Evolutionary conservation across 2,888 invertebrate species (phyloP).

Genomic region (Drosophila mimica): DNA sequence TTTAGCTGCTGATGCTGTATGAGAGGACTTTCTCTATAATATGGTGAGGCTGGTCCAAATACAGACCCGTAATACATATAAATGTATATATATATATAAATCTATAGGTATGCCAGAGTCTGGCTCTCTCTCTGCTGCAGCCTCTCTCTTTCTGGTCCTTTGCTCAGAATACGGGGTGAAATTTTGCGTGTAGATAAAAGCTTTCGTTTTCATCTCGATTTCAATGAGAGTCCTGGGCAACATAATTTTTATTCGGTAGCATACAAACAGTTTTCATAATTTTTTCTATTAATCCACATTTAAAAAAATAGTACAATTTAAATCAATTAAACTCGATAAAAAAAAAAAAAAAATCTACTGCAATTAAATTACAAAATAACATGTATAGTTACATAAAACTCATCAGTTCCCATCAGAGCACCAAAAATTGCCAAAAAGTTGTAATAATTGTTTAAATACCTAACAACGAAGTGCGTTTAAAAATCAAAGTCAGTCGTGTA

Average conservation of each 20-base stretch:
- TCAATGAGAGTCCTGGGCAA: constrained; percentile 78
- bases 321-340: constrained; percentile 41
- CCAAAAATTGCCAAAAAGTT: constrained; percentile 48
- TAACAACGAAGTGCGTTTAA: constrained; percentile 57
- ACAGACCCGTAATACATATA: constrained; percentile 21
- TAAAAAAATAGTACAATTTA: constrained; percentile 53
- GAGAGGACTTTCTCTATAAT: constrained; percentile 36
- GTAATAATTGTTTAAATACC: constrained; percentile 45
- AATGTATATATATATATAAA: constrained; percentile 3
- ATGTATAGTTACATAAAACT: constrained; percentile 58
- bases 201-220: constrained; percentile 76
- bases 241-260: constrained; percentile 79
- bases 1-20: constrained; percentile 61
- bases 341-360: constrained; percentile 30
- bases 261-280: constrained; percentile 76
- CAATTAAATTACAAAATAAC: constrained; percentile 27
- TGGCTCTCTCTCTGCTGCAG: constrained; percentile 41
- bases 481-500: constrained; percentile 34
- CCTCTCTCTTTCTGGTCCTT: constrained; percentile 22
- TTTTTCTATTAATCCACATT: constrained; percentile 62
- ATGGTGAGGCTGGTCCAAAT: constrained; percentile 15
- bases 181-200: constrained; percentile 72
- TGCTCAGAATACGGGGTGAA: constrained; percentile 47
- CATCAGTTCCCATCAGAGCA: constrained; percentile 27
- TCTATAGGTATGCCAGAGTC: constrained; percentile 22